Base-by-base conservation (phyloP, 2,113 vertebrate genomes). In the Limnothrissa miodon region DNA sequence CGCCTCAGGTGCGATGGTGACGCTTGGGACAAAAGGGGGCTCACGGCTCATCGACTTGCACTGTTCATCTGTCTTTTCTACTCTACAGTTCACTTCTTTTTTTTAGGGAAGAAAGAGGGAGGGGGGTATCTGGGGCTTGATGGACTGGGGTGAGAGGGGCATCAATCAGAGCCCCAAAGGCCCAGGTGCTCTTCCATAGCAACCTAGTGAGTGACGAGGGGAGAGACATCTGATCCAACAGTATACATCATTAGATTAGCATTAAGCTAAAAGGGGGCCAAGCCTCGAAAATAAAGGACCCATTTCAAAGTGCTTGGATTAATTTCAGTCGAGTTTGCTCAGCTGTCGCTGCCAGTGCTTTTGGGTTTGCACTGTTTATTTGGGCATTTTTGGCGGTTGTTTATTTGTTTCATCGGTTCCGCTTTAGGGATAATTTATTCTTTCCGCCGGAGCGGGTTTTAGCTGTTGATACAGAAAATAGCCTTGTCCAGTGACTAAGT, bases 41-140 rank as follows among this genome's bases (percentile, higher is more conserved):
- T 70, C 62, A 70, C 25, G 62, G 62, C 62, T 70, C 62, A 70
- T 70, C 62, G 29, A 70, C 62, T 70, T 70, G 62, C 11, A 29
- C 62, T 29, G 62, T 70, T 70, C 62, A 70, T 70, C 62, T 70
- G n/a, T 70, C 62, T 70, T 70, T 70, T 33, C 62, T 70, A 29
- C 62, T 70, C 62, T 33, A 4, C 62, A 70, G 25, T 33, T 70
- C 62, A 70, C 25, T 70, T 70, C 62, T 62, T 62, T 8, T 62
- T 62, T 62, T 62, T 62, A 3, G 6, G 56, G 21, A n/a, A 7
- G 56, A n/a, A n/a, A n/a, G n/a, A n/a, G 2, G 21, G 21, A n/a
- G 29, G 23, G n/a, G 62, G n/a, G 62, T 15, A 29, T 51, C 48
- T 51, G 25, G 25, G 9, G 62, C 8, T 8, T 70, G 62, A 29